These are phyloP conservation scores for Oopsacas minuta DNA, from an alignment of 37 sponge, comb jelly and placozoan species.

Conservation along the genomic window DNA sequence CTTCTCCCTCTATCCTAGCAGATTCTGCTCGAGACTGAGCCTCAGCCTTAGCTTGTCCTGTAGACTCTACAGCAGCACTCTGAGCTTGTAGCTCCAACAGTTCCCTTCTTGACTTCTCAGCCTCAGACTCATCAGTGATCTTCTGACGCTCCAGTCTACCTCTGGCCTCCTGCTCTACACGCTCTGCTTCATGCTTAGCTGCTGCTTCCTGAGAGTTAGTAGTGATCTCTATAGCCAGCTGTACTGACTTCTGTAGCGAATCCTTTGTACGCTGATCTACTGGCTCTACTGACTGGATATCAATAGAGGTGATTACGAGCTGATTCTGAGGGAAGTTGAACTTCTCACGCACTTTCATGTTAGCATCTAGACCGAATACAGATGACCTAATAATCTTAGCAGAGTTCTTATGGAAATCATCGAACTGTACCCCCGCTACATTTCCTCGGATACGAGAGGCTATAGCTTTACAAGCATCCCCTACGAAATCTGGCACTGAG, in stretches of 20 bases:
- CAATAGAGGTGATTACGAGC: slow-evolving; percentile 92
- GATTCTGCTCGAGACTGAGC: slow-evolving; percentile 96
- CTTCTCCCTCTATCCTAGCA: slow-evolving; percentile 92
- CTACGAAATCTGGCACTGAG: slow-evolving; percentile 98
- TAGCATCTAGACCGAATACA: slow-evolving; percentile 92
- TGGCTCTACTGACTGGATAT: slow-evolving; percentile 99
- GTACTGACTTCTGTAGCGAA: slow-evolving; percentile 97
- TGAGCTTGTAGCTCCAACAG: slow-evolving; percentile 87
- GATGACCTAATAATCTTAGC: slow-evolving; percentile 96
- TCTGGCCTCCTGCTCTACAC: slow-evolving; percentile 92
- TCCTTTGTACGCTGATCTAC: slow-evolving; percentile 99
- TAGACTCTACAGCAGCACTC: slow-evolving; percentile 97
- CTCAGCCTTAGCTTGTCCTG: slow-evolving; percentile 98
- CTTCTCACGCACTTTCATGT: slow-evolving; percentile 67
- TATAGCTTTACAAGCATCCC: slow-evolving; percentile 99
- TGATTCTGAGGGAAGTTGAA: slow-evolving; percentile 88
- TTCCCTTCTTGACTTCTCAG: slow-evolving; percentile 81
- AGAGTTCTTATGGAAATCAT: slow-evolving; percentile 99
- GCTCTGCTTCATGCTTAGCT: slow-evolving; percentile 96
- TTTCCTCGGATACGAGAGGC: slow-evolving; percentile 97
- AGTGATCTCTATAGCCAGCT: slow-evolving; percentile 97
- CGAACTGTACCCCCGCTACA: slow-evolving; percentile 93
- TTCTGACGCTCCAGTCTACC: slow-evolving; percentile 95
- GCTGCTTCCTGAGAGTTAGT: slow-evolving; percentile 98
- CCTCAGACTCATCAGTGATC: slow-evolving; percentile 98